Percentiles rank a stretch among this genome's conserved stretches.
Evolutionary conservation across 2,888 invertebrate species (phyloP).

Genomic region (Callyntrura guangdongensis): DNA sequence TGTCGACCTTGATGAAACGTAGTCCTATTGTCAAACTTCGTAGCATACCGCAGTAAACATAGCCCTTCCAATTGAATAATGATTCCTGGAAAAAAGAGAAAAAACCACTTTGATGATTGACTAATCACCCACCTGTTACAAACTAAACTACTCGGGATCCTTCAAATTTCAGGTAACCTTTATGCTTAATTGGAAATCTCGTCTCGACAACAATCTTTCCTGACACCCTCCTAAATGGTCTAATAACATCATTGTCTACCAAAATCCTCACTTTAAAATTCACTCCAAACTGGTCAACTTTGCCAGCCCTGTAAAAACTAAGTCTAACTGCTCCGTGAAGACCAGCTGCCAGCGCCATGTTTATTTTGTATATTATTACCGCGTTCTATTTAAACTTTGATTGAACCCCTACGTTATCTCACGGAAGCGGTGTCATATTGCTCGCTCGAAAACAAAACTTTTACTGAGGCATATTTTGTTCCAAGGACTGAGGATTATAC

Average conservation of each 20-base stretch:
- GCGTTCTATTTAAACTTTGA: too few species aligned
- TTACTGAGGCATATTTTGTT: not conserved
- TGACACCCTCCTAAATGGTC: constrained; percentile 58
- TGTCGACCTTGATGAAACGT: constrained; percentile 61
- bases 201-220: constrained; percentile 70
- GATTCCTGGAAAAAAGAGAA: constrained; percentile 55
- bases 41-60: constrained; percentile 59
- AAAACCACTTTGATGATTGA: not conserved
- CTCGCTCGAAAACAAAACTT: too few species aligned
- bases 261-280: constrained; percentile 63
- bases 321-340: constrained; percentile 58
- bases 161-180: constrained; percentile 31
- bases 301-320: constrained; percentile 52
- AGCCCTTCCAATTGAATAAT: constrained; percentile 64
- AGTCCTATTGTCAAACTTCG: constrained; percentile 69
- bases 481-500: not conserved
- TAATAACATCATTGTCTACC: constrained; percentile 62
- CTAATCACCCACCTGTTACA: not conserved
- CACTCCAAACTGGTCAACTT: constrained; percentile 65
- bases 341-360: constrained; percentile 65
- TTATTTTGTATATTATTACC: constrained; percentile 12
- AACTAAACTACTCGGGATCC: not conserved
- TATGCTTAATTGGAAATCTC: constrained; percentile 69
- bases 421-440: too few species aligned
- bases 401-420: too few species aligned